phyloP scores from a whole-genome alignment of 1,140 invertebrate species.

The Parasteatoda tepidariorum region DNA sequence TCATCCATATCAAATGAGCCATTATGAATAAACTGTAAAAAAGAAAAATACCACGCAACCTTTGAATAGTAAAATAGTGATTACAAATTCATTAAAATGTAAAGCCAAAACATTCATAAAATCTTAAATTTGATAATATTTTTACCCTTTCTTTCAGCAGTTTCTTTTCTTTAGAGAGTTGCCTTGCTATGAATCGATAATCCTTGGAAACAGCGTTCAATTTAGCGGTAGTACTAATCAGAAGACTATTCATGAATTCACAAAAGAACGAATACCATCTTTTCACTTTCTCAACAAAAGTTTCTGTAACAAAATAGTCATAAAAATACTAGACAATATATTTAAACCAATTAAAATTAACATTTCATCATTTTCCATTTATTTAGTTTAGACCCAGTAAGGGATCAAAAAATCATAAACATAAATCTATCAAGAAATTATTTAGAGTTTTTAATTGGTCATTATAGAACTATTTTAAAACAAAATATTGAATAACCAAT shows the following conservation, averaged over 20 bases:
- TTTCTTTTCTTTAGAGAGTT: constrained; percentile 77
- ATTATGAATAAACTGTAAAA: constrained; percentile 51
- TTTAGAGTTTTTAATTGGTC: too few relatives aligned
- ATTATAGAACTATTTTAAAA: too few relatives aligned
- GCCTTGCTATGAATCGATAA: constrained; percentile 89
- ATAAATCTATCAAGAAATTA: too few relatives aligned
- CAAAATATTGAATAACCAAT: too few relatives aligned
- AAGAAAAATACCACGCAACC: neutral
- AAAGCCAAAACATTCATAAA: neutral
- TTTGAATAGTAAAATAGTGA: neutral
- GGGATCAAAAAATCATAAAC: too few relatives aligned
- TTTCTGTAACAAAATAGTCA: constrained; percentile 53
- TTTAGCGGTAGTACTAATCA: constrained; percentile 87
- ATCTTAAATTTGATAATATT: neutral
- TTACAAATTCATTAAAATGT: neutral
- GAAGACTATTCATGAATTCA: constrained; percentile 82
- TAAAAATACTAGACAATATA: too few relatives aligned
- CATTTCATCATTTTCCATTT: too few relatives aligned
- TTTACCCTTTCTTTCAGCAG: constrained; percentile 75
- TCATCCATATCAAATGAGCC: constrained; percentile 45
- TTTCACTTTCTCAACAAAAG: constrained; percentile 62
- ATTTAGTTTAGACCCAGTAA: too few relatives aligned
- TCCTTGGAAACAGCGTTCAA: constrained; percentile 90
- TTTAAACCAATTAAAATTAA: too few relatives aligned
- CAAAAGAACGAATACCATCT: constrained; percentile 73